Base-by-base conservation (phyloP, 2,113 vertebrate species). In the Silurus meridionalis region DNA sequence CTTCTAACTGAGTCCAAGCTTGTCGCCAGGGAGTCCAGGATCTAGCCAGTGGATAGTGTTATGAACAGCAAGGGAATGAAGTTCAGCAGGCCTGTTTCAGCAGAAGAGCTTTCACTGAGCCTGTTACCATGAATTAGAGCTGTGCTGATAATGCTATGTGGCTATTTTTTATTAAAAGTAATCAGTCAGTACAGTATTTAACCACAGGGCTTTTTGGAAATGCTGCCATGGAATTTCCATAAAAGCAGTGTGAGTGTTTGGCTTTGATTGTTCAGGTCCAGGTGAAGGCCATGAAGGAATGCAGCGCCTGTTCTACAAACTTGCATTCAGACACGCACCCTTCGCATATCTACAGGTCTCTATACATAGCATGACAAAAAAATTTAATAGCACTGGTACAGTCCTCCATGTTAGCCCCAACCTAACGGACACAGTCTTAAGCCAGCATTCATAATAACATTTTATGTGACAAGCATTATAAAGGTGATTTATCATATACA, bases 401-500 rank as follows among this genome's bases (percentile, higher is more conserved):
- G 88, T 81, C 87, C 86, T 80, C 63, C 85, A 83, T 9, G 13
- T 84, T 92, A 89, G 86, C 85, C 88, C 88, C 92, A 93, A 92
- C 92, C 90, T 87, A 82, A 85, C 81, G 25, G 93, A 93, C 92
- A 93, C 89, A 90, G 91, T 91, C 91, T 91, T 91, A 60, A 90
- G 91, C 91, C 89, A 91, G 87, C 88, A 91, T 91, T 92, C 90
- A 78, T 89, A 93, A 92, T 92, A 94, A 94, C 92, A 91, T 93
- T 95, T 94, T 93, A 94, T 92, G 91, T 94, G 94, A 94, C 94
- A 95, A 94, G 93, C 94, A 93, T 93, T 94, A 92, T 94, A 93
- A 95, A 95, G 92, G 89, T 92, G 93, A 94, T 95, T 94, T 94
- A 94, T 94, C 67, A 91, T 87, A 89, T 87, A 88, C 93, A 94